These are phyloP conservation scores for Mesorhabditis spiculigera DNA, from an alignment of 2,888 invertebrate genomes.

Conservation along the genomic window DNA sequence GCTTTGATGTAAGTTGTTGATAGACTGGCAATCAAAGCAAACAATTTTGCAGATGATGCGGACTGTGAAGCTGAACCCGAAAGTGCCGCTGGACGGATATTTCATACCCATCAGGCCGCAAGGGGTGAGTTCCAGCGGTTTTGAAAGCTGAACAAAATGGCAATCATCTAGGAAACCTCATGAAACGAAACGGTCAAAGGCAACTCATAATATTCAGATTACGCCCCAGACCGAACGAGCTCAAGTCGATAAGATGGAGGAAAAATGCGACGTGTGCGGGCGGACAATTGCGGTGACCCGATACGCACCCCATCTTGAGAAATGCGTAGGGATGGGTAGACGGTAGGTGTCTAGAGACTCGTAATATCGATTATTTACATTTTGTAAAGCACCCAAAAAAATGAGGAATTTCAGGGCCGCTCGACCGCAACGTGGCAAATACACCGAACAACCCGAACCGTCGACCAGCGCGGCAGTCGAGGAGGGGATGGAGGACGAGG, in stretches of 20 bases:
- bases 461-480: not conserved
- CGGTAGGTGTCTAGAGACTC: not conserved
- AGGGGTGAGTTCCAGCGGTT: too few species aligned
- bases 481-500: not conserved
- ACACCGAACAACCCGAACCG: not conserved
- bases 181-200: too few species aligned
- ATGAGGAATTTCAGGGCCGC: constrained; percentile 5
- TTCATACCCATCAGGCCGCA: too few species aligned
- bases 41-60: too few species aligned
- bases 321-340: constrained; percentile 2
- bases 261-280: not conserved
- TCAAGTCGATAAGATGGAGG: not conserved
- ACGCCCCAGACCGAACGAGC: too few species aligned
- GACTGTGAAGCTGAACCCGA: too few species aligned
- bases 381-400: not conserved
- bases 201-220: too few species aligned
- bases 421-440: not conserved
- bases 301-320: not conserved
- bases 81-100: too few species aligned
- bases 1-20: too few species aligned
- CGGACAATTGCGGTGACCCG: constrained; percentile 2
- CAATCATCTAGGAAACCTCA: too few species aligned
- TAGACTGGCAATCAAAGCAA: too few species aligned
- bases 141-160: too few species aligned
- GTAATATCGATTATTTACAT: not conserved